Conservation (phyloP, 2,888 invertebrate genomes). For the Dicranocentrus wangi region DNA sequence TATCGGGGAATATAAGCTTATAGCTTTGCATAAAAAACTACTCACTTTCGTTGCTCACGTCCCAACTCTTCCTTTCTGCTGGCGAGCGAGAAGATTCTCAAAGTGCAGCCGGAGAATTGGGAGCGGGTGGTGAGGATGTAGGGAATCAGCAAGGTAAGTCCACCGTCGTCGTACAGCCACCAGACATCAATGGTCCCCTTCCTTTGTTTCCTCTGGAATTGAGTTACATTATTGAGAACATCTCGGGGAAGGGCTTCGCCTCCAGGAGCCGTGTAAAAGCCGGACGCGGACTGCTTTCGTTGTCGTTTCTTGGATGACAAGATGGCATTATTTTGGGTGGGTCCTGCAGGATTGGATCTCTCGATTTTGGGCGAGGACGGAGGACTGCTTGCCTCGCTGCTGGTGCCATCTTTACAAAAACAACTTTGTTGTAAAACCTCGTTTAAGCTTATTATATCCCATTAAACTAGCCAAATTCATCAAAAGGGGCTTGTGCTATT, state of each 20-base stretch:
- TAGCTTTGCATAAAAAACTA: neutral
- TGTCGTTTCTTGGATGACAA: slow-evolving; percentile 62
- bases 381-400: slow-evolving; percentile 74
- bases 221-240: slow-evolving; percentile 74
- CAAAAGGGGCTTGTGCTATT: too few relatives aligned
- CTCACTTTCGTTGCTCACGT: slow-evolving; percentile 89
- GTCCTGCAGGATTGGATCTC: slow-evolving; percentile 61
- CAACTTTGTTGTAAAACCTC: too few relatives aligned
- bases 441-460: too few relatives aligned
- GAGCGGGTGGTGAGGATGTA: slow-evolving; percentile 88
- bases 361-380: slow-evolving; percentile 74
- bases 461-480: too few relatives aligned
- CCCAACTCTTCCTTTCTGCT: slow-evolving; percentile 86
- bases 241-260: slow-evolving; percentile 78
- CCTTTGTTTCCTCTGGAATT: slow-evolving; percentile 74
- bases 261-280: slow-evolving; percentile 75
- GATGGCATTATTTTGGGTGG: slow-evolving; percentile 33
- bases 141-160: slow-evolving; percentile 86
- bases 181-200: slow-evolving; percentile 77
- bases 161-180: slow-evolving; percentile 81
- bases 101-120: slow-evolving; percentile 85
- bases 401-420: slow-evolving; percentile 70
- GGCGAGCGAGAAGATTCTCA: slow-evolving; percentile 88
- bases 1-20: too few relatives aligned
- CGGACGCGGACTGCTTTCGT: slow-evolving; percentile 70